Evolutionary conservation across 2,888 invertebrate genomes (phyloP).

Genomic region (Drymonia ruficornis): DNA sequence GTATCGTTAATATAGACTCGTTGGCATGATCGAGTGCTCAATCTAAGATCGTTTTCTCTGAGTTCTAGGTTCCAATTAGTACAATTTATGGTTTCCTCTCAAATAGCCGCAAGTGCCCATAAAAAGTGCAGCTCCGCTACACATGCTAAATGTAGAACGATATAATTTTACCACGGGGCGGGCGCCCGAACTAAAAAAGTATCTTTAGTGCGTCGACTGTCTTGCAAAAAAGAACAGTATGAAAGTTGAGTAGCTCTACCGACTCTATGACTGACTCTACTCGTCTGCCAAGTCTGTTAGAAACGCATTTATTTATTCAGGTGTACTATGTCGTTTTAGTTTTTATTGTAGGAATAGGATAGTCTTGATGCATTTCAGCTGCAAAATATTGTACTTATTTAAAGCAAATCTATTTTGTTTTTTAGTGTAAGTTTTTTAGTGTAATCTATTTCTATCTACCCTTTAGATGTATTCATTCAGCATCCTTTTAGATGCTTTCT

Average conservation of each 20-base stretch:
- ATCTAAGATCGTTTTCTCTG: not conserved
- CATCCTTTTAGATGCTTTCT: no score
- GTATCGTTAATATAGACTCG: slow-evolving; percentile 7
- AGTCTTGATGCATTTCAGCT: no score
- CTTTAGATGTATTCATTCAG: no score
- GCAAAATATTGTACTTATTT: no score
- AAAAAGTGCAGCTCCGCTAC: slow-evolving; percentile 22
- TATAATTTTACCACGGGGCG: slow-evolving; percentile 33
- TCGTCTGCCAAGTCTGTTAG: not conserved
- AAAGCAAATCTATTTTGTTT: no score
- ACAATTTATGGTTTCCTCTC: slow-evolving; percentile 11
- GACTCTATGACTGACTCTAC: not conserved
- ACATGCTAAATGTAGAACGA: slow-evolving; percentile 29
- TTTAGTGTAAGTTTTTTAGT: no score
- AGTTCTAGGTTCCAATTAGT: slow-evolving; percentile 3
- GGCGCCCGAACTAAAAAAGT: slow-evolving; percentile 18
- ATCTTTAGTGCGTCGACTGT: slow-evolving; percentile 3
- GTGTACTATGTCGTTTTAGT: no score
- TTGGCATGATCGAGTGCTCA: not conserved
- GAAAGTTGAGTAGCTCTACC: slow-evolving; percentile 5
- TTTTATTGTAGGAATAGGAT: no score
- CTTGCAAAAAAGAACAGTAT: slow-evolving; percentile 1
- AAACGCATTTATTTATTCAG: not conserved
- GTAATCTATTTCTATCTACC: no score
- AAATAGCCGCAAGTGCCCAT: slow-evolving; percentile 8